Evolutionary conservation across 2,113 vertebrate species (phyloP), one percentile per base, ranked within the genome.

Genomic region (Misgurnus mizolepis): DNA sequence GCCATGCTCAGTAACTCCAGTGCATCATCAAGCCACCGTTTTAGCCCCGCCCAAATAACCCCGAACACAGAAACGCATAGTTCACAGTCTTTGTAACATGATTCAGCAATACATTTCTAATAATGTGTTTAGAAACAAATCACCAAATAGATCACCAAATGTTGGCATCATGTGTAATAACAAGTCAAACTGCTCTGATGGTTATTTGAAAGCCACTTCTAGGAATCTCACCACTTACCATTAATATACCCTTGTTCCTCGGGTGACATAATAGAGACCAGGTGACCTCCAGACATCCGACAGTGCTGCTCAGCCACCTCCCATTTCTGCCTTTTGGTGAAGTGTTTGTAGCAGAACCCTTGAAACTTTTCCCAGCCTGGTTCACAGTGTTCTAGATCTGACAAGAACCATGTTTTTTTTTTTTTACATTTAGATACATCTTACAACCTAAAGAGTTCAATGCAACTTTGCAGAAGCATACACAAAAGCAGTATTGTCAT

Each of bases 241-340:
- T 97, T 97, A 88, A 98, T 87, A 91, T 96, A 95, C 74, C 93
- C 71, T 89, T 98, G 97, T 72, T 98, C 97, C 62, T 99, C 97
- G 0, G 95, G 95, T 8, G 93, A 95, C 93, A 95, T 92, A 85
- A 98, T 90, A 39, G 95, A 96, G n/a, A 95, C 90, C 14, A 99
- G 90, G 83, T 99, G 96, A 0, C 94, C 96, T 0, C 95, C 96
- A 0, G 90, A 83, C 66, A 89, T 67, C 34, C 97, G 89, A 74
- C 97, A 99, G 88, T 95, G 94, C 27, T 86, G 93, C 89, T 99
- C 97, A 0, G 97, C 97, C 0, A 95, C 95, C 86, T 97, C 95
- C 97, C 97, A 99, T 87, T 93, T 96, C 86, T 95, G 92, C 45
- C 95, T 92, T 0, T 90, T 91, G n/a, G 88, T 86, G 58, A 98